A percentile compares a stretch with the other conserved stretches of the same genome.
phyloP scores from a whole-genome alignment of 1,140 invertebrate species.

The Drosophila busckii region DNA sequence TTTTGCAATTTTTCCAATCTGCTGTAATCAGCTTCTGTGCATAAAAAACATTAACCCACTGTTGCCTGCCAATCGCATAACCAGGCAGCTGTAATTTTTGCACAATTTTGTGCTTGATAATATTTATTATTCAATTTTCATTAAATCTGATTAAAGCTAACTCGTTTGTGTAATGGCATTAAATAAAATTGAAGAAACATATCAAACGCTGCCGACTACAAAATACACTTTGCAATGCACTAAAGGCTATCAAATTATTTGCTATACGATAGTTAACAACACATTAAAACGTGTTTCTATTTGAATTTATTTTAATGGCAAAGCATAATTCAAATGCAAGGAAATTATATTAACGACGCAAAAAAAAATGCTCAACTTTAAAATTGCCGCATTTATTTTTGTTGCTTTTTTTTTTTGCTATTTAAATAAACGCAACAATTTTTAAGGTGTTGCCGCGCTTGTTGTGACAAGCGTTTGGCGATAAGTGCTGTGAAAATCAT shows the following conservation, averaged over 20 bases:
- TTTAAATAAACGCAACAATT: constrained; percentile 45
- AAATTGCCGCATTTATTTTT: constrained; percentile 67
- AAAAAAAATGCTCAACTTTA: too few relatives aligned
- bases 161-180: constrained; percentile 34
- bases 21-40: constrained; percentile 31
- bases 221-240: too few relatives aligned
- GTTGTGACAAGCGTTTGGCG: constrained; percentile 47
- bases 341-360: constrained; percentile 67
- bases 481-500: constrained; percentile 13
- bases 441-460: constrained; percentile 56
- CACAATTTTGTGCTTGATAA: constrained; percentile 56
- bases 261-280: too few relatives aligned
- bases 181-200: neutral
- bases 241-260: too few relatives aligned
- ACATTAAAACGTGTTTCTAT: too few relatives aligned
- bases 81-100: constrained; percentile 52
- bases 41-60: constrained; percentile 23
- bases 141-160: constrained; percentile 68
- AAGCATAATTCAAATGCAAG: constrained; percentile 54
- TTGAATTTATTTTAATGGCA: too few relatives aligned
- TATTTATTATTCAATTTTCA: constrained; percentile 76
- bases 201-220: too few relatives aligned
- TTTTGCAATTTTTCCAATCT: constrained; percentile 5
- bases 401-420: constrained; percentile 22
- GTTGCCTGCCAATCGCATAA: constrained; percentile 1